phyloP scores from a whole-genome alignment of 2,797 vertebrate species.

The Falco peregrinus region DNA sequence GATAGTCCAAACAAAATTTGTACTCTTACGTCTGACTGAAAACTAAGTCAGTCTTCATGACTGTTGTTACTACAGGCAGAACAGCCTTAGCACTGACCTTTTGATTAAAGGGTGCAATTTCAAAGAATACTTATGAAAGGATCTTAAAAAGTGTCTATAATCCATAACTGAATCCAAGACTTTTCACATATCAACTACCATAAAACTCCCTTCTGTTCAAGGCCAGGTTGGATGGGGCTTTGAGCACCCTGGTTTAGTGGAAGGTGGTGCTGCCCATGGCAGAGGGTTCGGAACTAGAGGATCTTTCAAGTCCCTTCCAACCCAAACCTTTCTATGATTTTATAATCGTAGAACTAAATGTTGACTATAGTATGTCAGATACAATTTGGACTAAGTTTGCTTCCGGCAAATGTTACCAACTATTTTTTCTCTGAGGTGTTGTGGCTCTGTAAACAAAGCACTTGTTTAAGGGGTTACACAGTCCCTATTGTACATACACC shows the following conservation, averaged over 20 bases:
- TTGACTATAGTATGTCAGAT: not conserved
- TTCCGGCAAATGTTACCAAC: not conserved
- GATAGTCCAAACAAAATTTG: constrained; percentile 4
- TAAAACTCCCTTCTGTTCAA: not conserved
- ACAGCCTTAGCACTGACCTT: not conserved
- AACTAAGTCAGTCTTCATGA: not conserved
- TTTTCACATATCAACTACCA: not conserved
- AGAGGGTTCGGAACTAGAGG: too few species aligned
- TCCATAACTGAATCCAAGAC: not conserved
- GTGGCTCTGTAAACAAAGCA: not conserved
- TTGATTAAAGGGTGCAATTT: not conserved
- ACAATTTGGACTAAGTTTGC: not conserved
- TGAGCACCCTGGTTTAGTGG: too few species aligned
- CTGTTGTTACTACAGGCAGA: not conserved
- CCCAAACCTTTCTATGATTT: too few species aligned
- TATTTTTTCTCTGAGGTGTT: not conserved
- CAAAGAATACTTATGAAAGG: not conserved
- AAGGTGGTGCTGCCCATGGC: too few species aligned
- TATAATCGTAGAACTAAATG: not conserved
- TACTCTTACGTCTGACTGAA: not conserved
- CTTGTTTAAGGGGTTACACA: not conserved
- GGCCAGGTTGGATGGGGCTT: too few species aligned
- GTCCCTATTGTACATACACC: not conserved
- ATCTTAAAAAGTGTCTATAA: not conserved
- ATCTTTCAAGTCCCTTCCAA: too few species aligned